Evolutionary conservation across 2,888 invertebrate species (phyloP), one percentile per base, ranked within the genome.

Genomic region (Conchocele bisecta): DNA sequence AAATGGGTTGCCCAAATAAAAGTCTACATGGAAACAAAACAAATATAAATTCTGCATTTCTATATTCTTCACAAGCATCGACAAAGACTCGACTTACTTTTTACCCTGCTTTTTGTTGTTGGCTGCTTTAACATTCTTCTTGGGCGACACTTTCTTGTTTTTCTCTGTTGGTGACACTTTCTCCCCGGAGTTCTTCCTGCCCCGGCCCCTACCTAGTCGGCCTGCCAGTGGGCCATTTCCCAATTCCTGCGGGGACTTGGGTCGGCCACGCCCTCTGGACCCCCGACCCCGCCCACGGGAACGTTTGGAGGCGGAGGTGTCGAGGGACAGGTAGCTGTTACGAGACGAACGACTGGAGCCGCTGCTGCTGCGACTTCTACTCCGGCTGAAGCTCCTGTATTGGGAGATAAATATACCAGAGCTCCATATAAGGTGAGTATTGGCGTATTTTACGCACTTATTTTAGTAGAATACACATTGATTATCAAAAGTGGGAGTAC

Each of bases 241-340:
- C n/a, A n/a, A n/a, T 13, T 59, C 48, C 6, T 54, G 64, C 42
- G 61, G 54, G 5, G 51, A 54, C 15, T 57, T 61, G 35, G 66
- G 60, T 44, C 59, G 37, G 11, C 67, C 76, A 26, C 70, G 70
- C n/a, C 70, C 46, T 15, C 78, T 75, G 42, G 79, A 64, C n/a
- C 79, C 81, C 20, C 75, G 65, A n/a, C 77, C 76, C 11, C 61
- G 28, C 15, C 74, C 60, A 61, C 78, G 66, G 15, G 61, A 26
- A 17, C 65, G 75, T 44, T 73, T 57, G 15, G 26, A 4, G n/a
- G 28, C 31, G 6, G 48, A 17, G n/a, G 35, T 35, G 44, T 41
- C 31, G 22, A 53, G 44, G 42, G 46, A 26, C n/a, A 24, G 20
- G 44, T 29, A 66, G 5, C 61, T 63, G 37, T 37, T 41, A 11